These are phyloP conservation scores for Neolamprologus fasciatus DNA, from an alignment of 2,113 vertebrate genomes.

Conservation along the genomic window DNA sequence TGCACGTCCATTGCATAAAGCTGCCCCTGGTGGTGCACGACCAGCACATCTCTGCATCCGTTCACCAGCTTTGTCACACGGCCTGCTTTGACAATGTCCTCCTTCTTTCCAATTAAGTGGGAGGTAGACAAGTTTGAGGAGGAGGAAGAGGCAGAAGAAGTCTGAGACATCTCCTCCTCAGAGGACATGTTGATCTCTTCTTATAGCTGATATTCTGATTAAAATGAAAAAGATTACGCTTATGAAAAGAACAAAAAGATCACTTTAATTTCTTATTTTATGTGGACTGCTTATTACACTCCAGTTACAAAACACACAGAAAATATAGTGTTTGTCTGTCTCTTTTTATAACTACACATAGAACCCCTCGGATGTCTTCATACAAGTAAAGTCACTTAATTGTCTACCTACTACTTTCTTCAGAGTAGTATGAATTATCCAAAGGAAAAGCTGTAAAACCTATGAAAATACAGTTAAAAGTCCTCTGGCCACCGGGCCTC, in stretches of 20 bases:
- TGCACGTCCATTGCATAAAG: slow-evolving; percentile 84
- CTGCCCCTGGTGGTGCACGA: slow-evolving; percentile 78
- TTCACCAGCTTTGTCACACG: slow-evolving; percentile 73
- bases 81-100: slow-evolving; percentile 71
- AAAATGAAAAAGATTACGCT: background rate
- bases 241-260: background rate
- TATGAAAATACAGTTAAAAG: background rate
- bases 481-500: background rate
- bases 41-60: slow-evolving; percentile 79
- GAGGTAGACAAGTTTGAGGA: background rate
- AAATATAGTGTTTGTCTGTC: background rate
- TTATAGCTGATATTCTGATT: background rate
- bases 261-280: background rate
- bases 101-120: slow-evolving; percentile 74
- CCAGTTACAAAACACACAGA: background rate
- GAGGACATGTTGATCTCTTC: slow-evolving; percentile 36
- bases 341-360: background rate
- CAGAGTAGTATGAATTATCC: background rate
- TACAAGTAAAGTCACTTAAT: background rate
- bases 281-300: background rate
- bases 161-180: slow-evolving; percentile 13
- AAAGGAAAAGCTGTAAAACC: background rate
- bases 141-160: background rate
- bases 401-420: background rate
- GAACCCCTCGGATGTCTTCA: background rate